A percentile compares a stretch with the other conserved stretches of the same genome.
Evolutionary conservation across 2,797 vertebrate genomes (phyloP).

Genomic region (Microhierax caerulescens): DNA sequence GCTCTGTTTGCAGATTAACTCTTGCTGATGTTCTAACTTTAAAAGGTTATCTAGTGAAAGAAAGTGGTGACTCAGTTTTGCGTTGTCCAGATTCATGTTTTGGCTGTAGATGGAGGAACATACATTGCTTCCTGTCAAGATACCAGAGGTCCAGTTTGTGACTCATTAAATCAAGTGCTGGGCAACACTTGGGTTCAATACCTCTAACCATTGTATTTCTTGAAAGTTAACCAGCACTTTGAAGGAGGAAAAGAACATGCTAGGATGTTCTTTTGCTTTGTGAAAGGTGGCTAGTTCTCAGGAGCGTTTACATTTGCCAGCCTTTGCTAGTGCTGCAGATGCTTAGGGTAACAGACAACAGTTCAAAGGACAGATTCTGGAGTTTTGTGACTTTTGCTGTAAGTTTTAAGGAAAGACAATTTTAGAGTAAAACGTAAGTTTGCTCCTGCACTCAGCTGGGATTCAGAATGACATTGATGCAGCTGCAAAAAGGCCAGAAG

Average conservation of each 20-base stretch:
- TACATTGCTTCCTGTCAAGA: background rate
- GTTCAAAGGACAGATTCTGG: background rate
- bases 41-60: background rate
- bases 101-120: background rate
- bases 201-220: background rate
- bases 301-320: background rate
- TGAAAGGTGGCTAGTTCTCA: background rate
- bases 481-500: background rate
- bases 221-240: background rate
- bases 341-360: background rate
- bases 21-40: background rate
- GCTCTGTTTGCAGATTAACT: background rate
- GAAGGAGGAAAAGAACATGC: background rate
- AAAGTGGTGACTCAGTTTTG: background rate
- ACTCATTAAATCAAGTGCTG: background rate
- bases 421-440: background rate
- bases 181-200: background rate
- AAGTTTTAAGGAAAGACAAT: background rate
- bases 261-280: background rate
- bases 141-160: background rate
- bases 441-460: background rate
- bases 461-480: background rate
- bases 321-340: background rate
- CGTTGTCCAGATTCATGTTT: background rate
- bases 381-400: background rate